Base-by-base conservation (phyloP, 2,888 invertebrate species). In the Volucella inflata region DNA sequence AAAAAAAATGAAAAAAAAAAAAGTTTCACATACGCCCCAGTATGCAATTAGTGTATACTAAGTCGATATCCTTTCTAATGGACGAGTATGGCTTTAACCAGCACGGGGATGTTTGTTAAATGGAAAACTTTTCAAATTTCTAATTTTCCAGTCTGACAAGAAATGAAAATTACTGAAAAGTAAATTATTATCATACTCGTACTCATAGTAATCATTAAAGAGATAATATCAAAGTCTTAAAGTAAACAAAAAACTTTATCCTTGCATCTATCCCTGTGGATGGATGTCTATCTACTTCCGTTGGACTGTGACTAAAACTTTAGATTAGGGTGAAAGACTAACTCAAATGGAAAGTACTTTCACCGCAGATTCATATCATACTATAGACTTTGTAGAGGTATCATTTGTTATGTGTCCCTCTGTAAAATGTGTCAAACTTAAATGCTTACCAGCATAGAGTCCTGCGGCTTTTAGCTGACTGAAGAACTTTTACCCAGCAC, bases 211-310 rank as follows among this genome's bases (percentile, higher is more conserved):
- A 78, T 82, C 71, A 78, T 82, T 67, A 38, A 53, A 30, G 36
- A 60, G 53, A 82, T 82, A 67, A 82, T 72, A 72, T 80, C 51
- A 74, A 80, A 72, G 59, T 79, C 74, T 53, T 57, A 68, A 68
- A 65, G 79, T 71, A 77, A 82, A 82, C 78, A 78, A 82, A 11
- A 44, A 78, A 82, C 67, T 78, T 82, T 67, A 72, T 82, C 78
- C 65, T 78, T 82, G 60, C 14, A 44, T 36, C 53, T 55, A 51
- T 64, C 60, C 42, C 8, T 40, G 21, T 44, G 17, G 59, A 9
- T 44, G 36, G n/a, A 11, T 53, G 59, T 12, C n/a, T 51, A 12
- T 21, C 10, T 16, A 70, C 64, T 76, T 10, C 40, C 46, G 10
- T 64, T 21, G 62, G 55, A 11, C 40, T 71, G 30, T 53, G 44